Base-by-base conservation (phyloP, 2,113 vertebrate species). In the Lamprotornis superbus region DNA sequence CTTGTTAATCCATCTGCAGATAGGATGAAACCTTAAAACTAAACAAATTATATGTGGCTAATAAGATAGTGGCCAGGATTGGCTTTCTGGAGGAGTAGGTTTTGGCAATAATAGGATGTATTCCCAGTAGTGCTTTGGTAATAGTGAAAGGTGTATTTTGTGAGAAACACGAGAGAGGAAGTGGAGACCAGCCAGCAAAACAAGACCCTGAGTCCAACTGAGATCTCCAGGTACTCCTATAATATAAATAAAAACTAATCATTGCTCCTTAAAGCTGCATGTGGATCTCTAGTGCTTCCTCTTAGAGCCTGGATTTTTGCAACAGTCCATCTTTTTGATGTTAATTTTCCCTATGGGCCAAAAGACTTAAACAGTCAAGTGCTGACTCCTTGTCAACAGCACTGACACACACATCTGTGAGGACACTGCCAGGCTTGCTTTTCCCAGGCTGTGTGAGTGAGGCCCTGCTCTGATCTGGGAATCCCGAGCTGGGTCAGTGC, bases 1-100 rank as follows among this genome's bases (percentile, higher is more conserved):
- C 3, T 73, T 94, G 67, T 69, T 95, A 94, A 94, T 97, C 90
- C 79, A 67, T 83, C 76, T 93, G 61, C 71, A 90, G 74, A 80
- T 52, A 55, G 33, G 57, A 80, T 67, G 64, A 94, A 83, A 93
- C 23, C 50, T 91, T 91, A 86, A 92, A 67, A 71, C 37, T 60
- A 53, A 59, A 60, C 9, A n/a, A 78, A 76, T 69, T 39, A 35
- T 57, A 69, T 35, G 10, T 52, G 87, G 14, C 55, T 95, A 63
- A 91, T 68, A 68, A 83, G 46, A 64, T 23, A n/a, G 57, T 67
- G 65, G 39, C 33, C 53, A 53, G 33, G 9, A 69, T n/a, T 27
- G 0, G 13, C 31, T 79, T 96, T 40, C 44, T 53, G 53, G 12
- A 91, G 16, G 30, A 63, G 55, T 35, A 86, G 15, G 33, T 71